Evolutionary conservation across 2,888 invertebrate species (phyloP).

Genomic region (Meliscaeva auricollis): DNA sequence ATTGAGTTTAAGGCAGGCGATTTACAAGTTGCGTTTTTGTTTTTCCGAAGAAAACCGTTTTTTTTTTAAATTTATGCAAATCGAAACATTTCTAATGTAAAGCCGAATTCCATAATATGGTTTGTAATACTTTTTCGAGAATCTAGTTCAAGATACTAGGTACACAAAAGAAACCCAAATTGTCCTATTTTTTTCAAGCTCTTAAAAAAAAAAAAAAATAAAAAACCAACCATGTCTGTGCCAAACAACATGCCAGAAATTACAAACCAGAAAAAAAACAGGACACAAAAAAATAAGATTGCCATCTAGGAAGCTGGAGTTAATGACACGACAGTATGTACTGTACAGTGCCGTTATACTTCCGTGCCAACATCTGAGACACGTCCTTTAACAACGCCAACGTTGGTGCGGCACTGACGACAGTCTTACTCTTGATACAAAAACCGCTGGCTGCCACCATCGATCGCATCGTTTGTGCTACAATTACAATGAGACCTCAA

Average conservation of each 20-base stretch:
- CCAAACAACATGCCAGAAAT: constrained; percentile 41
- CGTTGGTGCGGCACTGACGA: neutral
- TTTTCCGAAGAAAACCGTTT: neutral
- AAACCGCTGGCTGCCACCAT: constrained; percentile 14
- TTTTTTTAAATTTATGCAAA: constrained; percentile 3
- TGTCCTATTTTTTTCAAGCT: neutral
- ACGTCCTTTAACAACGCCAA: neutral
- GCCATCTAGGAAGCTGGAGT: constrained; percentile 39
- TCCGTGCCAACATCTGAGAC: constrained; percentile 24
- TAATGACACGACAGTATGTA: constrained; percentile 51
- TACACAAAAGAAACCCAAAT: neutral
- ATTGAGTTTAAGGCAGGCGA: too few relatives aligned
- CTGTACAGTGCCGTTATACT: constrained; percentile 15
- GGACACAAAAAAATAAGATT: constrained; percentile 1
- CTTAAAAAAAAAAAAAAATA: constrained; percentile 13
- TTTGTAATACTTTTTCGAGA: neutral
- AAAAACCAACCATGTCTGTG: constrained; percentile 18
- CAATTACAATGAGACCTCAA: constrained; percentile 53
- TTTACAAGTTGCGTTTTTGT: too few relatives aligned
- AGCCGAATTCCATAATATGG: too few relatives aligned
- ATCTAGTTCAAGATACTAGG: neutral
- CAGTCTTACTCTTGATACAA: neutral
- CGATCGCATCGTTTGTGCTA: neutral
- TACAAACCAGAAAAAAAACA: neutral
- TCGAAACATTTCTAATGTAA: too few relatives aligned